These are phyloP conservation scores for Gymnocephalus cernua DNA, from an alignment of 2,113 vertebrate genomes.

Conservation along the genomic window DNA sequence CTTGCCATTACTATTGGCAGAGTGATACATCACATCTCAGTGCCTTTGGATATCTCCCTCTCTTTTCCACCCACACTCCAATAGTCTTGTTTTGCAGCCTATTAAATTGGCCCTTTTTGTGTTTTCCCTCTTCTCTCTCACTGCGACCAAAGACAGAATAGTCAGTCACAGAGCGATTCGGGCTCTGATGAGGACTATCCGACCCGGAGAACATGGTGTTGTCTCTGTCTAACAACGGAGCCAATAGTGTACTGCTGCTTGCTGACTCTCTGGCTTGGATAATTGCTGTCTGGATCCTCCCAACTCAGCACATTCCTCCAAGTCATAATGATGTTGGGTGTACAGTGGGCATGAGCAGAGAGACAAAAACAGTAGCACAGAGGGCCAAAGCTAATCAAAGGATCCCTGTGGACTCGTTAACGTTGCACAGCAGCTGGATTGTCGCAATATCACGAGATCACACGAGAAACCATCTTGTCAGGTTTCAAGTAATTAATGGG, in stretches of 20 bases:
- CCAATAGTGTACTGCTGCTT: constrained; percentile 33
- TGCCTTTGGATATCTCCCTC: constrained; percentile 56
- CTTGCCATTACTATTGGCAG: constrained; percentile 58
- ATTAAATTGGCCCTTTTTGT: constrained; percentile 72
- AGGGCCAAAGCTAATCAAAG: constrained; percentile 50
- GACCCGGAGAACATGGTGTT: constrained; percentile 55
- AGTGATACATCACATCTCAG: constrained; percentile 61
- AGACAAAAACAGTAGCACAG: constrained; percentile 18
- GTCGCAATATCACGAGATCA: too few species aligned
- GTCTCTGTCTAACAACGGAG: constrained; percentile 47
- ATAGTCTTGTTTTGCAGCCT: constrained; percentile 64
- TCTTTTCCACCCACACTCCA: constrained; percentile 61
- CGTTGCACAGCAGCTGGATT: too few species aligned
- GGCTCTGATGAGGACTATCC: constrained; percentile 59
- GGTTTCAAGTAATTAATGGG: too few species aligned
- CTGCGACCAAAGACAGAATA: constrained; percentile 56
- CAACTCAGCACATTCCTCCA: constrained; percentile 63
- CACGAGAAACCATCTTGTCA: too few species aligned
- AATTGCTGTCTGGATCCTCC: constrained; percentile 71
- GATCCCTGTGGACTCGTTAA: constrained; percentile 5
- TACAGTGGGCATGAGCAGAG: neutral
- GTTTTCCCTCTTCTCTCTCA: constrained; percentile 56
- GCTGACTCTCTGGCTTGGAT: constrained; percentile 64
- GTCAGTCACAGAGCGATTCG: constrained; percentile 36
- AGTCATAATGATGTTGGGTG: constrained; percentile 59